Base-by-base conservation (phyloP, 2,797 vertebrate species). In the Argya squamiceps region DNA sequence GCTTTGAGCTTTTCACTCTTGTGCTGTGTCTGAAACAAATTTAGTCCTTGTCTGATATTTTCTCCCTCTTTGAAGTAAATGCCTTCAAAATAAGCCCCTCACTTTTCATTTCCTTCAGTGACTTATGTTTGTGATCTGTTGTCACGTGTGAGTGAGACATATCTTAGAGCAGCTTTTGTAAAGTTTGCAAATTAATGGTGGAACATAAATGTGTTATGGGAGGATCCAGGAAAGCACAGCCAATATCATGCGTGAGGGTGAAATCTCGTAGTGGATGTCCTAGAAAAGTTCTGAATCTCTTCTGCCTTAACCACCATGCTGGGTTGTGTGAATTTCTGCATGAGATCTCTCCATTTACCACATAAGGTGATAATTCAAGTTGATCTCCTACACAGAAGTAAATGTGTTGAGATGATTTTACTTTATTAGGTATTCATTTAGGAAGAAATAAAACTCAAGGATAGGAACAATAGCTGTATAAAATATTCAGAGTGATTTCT, bases 401-500 rank as follows among this genome's bases (percentile, higher is more conserved):
- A 71, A 89, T 46, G 80, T 46, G 20, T 62, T 77, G 69, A 84
- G 47, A 34, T 81, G 21, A 52, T 93, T 90, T 93, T 69, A 55
- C 58, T 88, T 84, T 69, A 60, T 88, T 92, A 91, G 65, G 29
- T 67, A 20, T 85, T 94, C 36, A 24, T 63, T 94, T 93, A 80
- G 52, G 64, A 87, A 87, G 71, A 88, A 77, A 78, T 69, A 63
- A 92, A 94, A 79, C 39, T 87, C 34, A 64, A 81, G 68, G 70
- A 34, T 80, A 43, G 60, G 75, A 96, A 58, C 84, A 93, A 47
- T 65, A 85, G 73, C 82, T 62, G 3, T 44, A 29, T 92, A 88
- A 94, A 90, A 86, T 84, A 84, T 70, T 78, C 81, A 56, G 56
- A 86, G 55, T 84, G 86, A 90, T 95, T 95, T 87, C 49, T 60